Evolutionary conservation across 1,140 invertebrate genomes (phyloP), one percentile per base, ranked within the genome.

Genomic region (Hyphantria cunea): DNA sequence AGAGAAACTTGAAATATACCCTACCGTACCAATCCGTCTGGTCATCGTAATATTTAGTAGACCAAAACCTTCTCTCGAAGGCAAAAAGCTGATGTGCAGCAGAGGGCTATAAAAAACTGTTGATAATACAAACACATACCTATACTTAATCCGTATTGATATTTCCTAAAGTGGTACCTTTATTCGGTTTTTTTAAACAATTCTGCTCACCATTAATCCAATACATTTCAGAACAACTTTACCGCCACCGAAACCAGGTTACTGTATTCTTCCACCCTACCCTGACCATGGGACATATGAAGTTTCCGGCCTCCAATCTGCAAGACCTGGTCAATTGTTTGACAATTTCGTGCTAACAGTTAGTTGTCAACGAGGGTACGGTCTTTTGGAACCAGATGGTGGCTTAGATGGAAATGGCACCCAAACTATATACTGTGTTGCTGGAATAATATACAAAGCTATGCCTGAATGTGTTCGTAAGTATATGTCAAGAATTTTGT

Each of bases 391-490:
- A 0, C 3, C 31, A 25, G 13, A 34, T 15, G 0, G 51, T 0
- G 45, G 72, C 6, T 52, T 70, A 17, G 82, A 80, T 54, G 48
- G 53, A 9, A 44, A 69, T 0, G 82, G 81, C 0, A 58, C 32
- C 0, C 11, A 7, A 11, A 6, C 6, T 4, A n/a, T 41, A n/a
- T 41, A 41, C 11, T 41, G 39, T 41, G n/a, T 41, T n/a, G n/a
- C 6, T 41, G 39, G 39, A 8, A 11, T 41, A 4, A 7, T 6
- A 11, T 8, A 15, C 0, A 44, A 45, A 0, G 47, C 65, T 3
- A 55, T 75, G 1, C 75, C 81, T 5, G 47, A 72, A 56, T 86
- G 83, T 60, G 56, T 70, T 6, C 70, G 83, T 86, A 45, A 82
- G 83, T 84, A 69, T 48, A n/a, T n/a, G n/a, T 34, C 31, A 42